Conservation (phyloP, 2,113 vertebrate species). For the Pseudorhombus dupliciocellatus region DNA sequence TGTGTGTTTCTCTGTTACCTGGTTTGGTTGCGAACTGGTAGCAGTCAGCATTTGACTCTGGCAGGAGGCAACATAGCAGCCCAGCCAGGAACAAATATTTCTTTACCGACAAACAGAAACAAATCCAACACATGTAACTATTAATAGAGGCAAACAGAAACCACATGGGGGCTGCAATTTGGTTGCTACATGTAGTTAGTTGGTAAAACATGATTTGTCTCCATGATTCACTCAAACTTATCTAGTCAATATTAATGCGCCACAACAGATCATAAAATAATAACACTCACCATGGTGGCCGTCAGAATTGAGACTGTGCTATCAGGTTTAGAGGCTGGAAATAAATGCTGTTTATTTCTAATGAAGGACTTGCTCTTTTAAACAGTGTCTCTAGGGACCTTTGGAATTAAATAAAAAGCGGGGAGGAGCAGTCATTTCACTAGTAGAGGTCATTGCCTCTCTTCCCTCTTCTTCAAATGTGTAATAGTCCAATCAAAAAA, state of each 20-base stretch:
- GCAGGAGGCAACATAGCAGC: constrained; percentile 47
- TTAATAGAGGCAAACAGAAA: not conserved
- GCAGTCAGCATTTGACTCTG: constrained; percentile 25
- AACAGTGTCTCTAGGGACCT: constrained; percentile 31
- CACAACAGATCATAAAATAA: not conserved
- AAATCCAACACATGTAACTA: not conserved
- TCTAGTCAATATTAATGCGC: not conserved
- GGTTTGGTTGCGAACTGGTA: accelerated
- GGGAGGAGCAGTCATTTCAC: not conserved
- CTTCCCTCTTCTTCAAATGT: not conserved
- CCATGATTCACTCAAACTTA: not conserved
- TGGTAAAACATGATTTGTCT: no score
- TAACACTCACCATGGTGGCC: constrained; percentile 61
- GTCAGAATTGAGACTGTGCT: not conserved
- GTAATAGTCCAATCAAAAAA: no score
- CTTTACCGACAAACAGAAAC: constrained; percentile 27
- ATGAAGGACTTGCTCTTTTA: constrained; percentile 5
- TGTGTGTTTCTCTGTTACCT: constrained; percentile 40
- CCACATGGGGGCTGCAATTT: no score
- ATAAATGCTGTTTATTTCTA: not conserved
- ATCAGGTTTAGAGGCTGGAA: not conserved
- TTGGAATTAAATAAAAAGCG: constrained; percentile 53
- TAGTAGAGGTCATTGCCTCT: not conserved
- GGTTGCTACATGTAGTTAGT: no score
- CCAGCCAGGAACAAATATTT: constrained; percentile 49